A percentile compares a stretch with the other conserved stretches of the same genome.
These are phyloP conservation scores for Anser cygnoides DNA, from an alignment of 2,113 vertebrate genomes.

Conservation along the genomic window DNA sequence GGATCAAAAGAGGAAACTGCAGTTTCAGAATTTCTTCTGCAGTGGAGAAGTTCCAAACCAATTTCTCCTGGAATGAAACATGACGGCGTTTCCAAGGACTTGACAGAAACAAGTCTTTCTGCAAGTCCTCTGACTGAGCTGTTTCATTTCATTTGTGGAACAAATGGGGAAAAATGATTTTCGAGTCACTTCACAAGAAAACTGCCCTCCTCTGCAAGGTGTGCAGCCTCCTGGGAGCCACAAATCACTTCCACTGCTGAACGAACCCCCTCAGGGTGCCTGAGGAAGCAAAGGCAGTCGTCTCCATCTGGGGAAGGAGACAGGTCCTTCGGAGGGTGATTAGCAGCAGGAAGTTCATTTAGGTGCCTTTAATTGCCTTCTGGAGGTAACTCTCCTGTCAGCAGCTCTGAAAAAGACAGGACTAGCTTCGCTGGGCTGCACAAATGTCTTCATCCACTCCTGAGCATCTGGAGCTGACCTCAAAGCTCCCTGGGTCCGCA, in stretches of 20 bases:
- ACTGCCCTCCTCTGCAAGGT: not conserved
- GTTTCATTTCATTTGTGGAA: conserved; percentile 30
- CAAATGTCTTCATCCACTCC: not conserved
- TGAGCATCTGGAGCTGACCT: not conserved
- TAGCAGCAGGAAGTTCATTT: not conserved
- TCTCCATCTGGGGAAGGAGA: not conserved
- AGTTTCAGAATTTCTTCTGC: not conserved
- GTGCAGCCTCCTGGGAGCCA: not conserved
- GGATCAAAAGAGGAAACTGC: not conserved
- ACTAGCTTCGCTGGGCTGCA: not conserved
- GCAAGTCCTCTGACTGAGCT: conserved; percentile 19
- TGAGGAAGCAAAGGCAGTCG: not conserved
- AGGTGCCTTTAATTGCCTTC: not conserved
- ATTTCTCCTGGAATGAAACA: conserved; percentile 51
- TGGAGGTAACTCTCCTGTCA: not conserved
- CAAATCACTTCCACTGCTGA: not conserved
- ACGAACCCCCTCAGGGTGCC: not conserved
- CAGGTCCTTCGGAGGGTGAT: not conserved
- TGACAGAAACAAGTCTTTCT: conserved; percentile 53
- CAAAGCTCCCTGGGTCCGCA: fast-evolving
- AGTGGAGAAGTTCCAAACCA: conserved; percentile 1
- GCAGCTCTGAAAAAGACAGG: not conserved
- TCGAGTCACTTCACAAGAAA: not conserved
- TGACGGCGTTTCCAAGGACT: conserved; percentile 31
- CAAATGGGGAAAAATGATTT: conserved; percentile 36